These are phyloP conservation scores for Phrynocephalus guinanensis DNA, from an alignment of 2,797 vertebrate genomes.

Conservation along the genomic window DNA sequence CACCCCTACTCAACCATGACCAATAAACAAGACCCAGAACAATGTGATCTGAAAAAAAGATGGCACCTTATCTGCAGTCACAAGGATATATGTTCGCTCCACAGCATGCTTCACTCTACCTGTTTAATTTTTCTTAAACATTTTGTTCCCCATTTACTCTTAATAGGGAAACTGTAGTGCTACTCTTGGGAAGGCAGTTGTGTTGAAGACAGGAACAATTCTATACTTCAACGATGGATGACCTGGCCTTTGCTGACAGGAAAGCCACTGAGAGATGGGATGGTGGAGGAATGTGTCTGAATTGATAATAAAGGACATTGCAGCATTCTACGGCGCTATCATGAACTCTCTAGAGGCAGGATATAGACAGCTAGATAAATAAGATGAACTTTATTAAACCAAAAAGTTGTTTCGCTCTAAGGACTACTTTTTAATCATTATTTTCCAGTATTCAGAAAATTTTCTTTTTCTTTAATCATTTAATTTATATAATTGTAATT, in stretches of 20 bases:
- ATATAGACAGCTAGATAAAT: constrained; percentile 32
- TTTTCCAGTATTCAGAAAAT: neutral
- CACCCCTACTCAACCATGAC: neutral
- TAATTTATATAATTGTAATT: constrained; percentile 4
- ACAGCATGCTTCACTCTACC: neutral
- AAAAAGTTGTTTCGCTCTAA: neutral
- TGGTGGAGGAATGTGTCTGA: neutral
- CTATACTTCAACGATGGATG: neutral
- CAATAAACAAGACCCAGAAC: neutral
- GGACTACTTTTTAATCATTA: neutral
- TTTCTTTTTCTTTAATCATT: neutral
- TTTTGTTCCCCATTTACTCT: no score
- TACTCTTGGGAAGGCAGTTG: neutral
- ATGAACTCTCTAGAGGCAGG: constrained; percentile 22
- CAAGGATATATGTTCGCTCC: neutral
- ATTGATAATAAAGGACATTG: neutral
- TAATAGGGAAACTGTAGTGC: no score
- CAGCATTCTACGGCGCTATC: neutral
- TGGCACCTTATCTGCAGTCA: neutral
- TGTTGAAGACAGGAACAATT: neutral
- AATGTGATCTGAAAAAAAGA: neutral
- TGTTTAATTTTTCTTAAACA: neutral
- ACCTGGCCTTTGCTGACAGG: neutral
- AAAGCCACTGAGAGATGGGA: neutral
- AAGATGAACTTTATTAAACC: neutral